These are phyloP conservation scores for Chelon labrosus DNA, from an alignment of 2,797 vertebrate genomes.

Conservation along the genomic window DNA sequence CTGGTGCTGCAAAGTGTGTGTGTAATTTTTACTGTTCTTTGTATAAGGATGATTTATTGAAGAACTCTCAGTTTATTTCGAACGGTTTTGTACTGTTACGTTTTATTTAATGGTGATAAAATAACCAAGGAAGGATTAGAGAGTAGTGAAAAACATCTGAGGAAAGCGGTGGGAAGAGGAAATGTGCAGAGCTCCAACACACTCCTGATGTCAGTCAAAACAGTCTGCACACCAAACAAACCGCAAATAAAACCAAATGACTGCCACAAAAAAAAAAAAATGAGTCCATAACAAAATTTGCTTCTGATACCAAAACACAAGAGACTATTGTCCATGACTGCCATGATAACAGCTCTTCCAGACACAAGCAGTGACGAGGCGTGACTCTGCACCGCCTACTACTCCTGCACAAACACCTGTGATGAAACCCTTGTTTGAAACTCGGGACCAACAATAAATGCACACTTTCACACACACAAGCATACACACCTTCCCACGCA, in stretches of 20 bases:
- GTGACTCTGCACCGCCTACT: constrained; percentile 2
- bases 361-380: constrained; percentile 15
- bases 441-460: constrained; percentile 5
- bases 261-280: background rate
- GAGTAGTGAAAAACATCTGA: constrained; percentile 9
- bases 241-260: constrained; percentile 7
- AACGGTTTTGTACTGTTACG: background rate
- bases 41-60: background rate
- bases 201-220: constrained; percentile 26
- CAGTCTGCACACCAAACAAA: background rate
- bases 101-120: constrained; percentile 11
- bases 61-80: background rate
- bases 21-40: background rate
- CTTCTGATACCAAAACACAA: constrained; percentile 12
- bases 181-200: constrained; percentile 36
- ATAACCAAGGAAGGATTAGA: constrained; percentile 18
- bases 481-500: background rate
- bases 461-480: background rate
- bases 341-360: constrained; percentile 56
- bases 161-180: constrained; percentile 5
- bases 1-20: rapidly evolving
- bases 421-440: constrained; percentile 16
- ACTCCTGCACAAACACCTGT: constrained; percentile 17
- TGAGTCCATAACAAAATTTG: background rate
- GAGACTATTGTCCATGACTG: constrained; percentile 29